Evolutionary conservation across 2,113 vertebrate species (phyloP), one percentile per base, ranked within the genome.

Genomic region (Carassius auratus): DNA sequence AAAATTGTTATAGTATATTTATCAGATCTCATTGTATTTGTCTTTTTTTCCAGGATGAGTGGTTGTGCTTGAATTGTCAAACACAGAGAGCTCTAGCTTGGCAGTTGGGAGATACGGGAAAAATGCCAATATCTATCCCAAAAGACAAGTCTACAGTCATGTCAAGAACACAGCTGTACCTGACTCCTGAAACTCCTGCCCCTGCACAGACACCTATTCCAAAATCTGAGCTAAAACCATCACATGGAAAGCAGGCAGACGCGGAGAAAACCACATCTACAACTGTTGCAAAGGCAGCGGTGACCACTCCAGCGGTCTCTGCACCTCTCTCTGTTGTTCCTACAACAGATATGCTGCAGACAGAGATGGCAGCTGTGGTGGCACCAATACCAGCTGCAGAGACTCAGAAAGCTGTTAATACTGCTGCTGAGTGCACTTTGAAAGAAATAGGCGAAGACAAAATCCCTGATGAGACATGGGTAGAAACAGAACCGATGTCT

Each of bases 31-130:
- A 73, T 33, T 87, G 36, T 10, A 14, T 90, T 5, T 55, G 7
- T 86, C 71, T 88, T 55, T 52, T 30, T 83, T 87, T 75, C 45
- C 92, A 99, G 98, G 95, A 96, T 90, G 97, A 99, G 94, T 99
- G 98, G 98, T 94, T 99, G 69, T 99, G 98, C 90, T 95, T 99
- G 92, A 98, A 95, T 88, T 99, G 98, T 90, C 98, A 99, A 91
- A 99, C 97, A 79, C 96, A 97, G 89, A 96, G 97, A 92, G 97
- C 97, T 59, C 90, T 98, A 85, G 93, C 93, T 81, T 97, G 96
- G 92, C 95, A 98, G 33, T 93, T 97, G 82, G 97, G 95, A 85
- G 95, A 96, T 77, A 90, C 93, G 84, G 94, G 92, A 81, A 96
- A 96, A 93, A 87, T 92, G 79, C 84, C 93, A 45, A 89, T 92